These are phyloP conservation scores for Ips typographus DNA, from an alignment of 1,140 invertebrate species.

Conservation along the genomic window DNA sequence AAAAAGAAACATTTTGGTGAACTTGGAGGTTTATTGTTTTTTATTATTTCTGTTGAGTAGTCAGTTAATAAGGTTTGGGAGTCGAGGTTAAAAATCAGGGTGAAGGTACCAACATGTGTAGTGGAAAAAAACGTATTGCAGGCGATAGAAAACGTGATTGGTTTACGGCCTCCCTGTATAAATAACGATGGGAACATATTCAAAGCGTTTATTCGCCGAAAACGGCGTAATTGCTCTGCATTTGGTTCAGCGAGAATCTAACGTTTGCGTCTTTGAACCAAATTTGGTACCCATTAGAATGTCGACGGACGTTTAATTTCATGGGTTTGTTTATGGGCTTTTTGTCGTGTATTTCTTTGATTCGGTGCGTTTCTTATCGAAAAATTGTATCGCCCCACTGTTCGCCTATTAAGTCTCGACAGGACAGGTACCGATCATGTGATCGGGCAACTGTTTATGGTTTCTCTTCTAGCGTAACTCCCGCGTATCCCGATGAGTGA, in stretches of 20 bases:
- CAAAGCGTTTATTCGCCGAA: constrained; percentile 31
- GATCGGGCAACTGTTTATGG: too few species aligned
- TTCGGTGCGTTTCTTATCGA: constrained; percentile 4
- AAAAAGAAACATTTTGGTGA: too few species aligned
- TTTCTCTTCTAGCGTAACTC: background rate
- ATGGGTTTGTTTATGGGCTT: constrained; percentile 28
- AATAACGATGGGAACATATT: constrained; percentile 32
- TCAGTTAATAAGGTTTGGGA: too few species aligned
- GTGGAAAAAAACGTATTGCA: too few species aligned
- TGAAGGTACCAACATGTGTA: too few species aligned
- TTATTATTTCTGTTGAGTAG: too few species aligned
- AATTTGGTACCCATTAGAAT: constrained; percentile 36
- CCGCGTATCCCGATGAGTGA: background rate
- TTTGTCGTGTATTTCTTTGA: background rate
- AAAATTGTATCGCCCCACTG: background rate
- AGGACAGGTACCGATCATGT: too few species aligned
- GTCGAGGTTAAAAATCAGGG: too few species aligned
- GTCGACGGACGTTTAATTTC: constrained; percentile 33
- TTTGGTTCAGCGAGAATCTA: constrained; percentile 23
- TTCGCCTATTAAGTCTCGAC: too few species aligned
- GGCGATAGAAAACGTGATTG: too few species aligned
- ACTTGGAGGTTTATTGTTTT: too few species aligned
- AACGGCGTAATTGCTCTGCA: constrained; percentile 30
- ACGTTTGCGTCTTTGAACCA: constrained; percentile 26
- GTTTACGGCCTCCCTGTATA: constrained; percentile 4